Evolutionary conservation across 1,140 invertebrate species (phyloP).

Genomic region (Nixonia krombeini): DNA sequence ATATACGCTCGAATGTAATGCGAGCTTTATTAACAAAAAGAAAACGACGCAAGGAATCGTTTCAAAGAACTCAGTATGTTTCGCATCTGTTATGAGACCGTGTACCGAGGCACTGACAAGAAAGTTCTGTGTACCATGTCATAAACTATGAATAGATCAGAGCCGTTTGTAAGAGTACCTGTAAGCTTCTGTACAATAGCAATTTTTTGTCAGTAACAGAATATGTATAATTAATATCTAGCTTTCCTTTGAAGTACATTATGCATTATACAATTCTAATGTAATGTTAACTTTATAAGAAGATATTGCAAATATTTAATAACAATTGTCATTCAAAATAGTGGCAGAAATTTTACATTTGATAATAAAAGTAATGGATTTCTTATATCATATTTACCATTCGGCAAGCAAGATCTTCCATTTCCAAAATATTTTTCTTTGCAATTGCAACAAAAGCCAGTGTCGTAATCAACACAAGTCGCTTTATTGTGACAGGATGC

Average conservation of each 20-base stretch:
- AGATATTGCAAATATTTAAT: too few relatives aligned
- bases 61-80: constrained; percentile 20
- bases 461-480: constrained; percentile 83
- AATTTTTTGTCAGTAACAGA: too few relatives aligned
- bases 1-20: too few relatives aligned
- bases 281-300: too few relatives aligned
- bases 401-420: constrained; percentile 88
- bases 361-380: too few relatives aligned
- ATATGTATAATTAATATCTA: too few relatives aligned
- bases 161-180: constrained; percentile 27
- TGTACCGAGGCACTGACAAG: constrained; percentile 40
- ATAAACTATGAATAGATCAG: constrained; percentile 64
- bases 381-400: constrained; percentile 72
- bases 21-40: too few relatives aligned
- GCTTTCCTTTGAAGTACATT: too few relatives aligned
- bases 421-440: constrained; percentile 88
- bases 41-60: not conserved
- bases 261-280: too few relatives aligned
- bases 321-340: too few relatives aligned
- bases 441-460: constrained; percentile 92
- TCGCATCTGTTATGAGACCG: constrained; percentile 52
- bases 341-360: too few relatives aligned
- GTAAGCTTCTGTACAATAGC: too few relatives aligned
- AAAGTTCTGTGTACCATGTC: constrained; percentile 31
- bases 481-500: constrained; percentile 86